Conservation (phyloP, 2,113 vertebrate genomes). For the Antigone vipio region DNA sequence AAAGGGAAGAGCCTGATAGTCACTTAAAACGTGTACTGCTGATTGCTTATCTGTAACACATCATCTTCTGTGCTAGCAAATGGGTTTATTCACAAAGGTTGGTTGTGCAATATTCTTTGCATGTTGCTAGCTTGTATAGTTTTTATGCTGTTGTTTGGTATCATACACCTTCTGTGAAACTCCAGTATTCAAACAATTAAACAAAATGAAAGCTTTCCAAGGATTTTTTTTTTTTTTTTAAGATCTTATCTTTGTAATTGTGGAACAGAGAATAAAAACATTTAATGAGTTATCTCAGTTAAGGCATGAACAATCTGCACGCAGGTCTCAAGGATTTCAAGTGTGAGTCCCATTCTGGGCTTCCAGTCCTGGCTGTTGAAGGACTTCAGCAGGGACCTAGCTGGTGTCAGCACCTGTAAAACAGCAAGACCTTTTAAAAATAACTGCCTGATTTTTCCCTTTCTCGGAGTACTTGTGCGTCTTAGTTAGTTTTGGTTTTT, state of each 20-base stretch:
- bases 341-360: rapidly evolving
- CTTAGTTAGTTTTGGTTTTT: not conserved
- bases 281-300: not conserved
- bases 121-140: rapidly evolving
- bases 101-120: not conserved
- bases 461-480: not conserved
- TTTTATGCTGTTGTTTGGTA: not conserved
- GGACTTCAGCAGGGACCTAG: not conserved
- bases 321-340: not conserved
- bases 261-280: not conserved
- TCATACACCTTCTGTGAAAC: not conserved
- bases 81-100: rapidly evolving
- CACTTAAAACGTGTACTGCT: not conserved
- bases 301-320: not conserved
- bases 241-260: not conserved
- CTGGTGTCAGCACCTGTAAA: not conserved
- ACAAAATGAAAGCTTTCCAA: not conserved
- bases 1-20: not conserved
- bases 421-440: not conserved
- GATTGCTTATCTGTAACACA: not conserved
- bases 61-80: not conserved
- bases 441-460: not conserved
- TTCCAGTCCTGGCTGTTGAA: not conserved
- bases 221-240: not conserved
- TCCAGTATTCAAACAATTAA: not conserved